Evolutionary conservation across 2,888 invertebrate genomes (phyloP).

Genomic region (Deilephila porcellus): DNA sequence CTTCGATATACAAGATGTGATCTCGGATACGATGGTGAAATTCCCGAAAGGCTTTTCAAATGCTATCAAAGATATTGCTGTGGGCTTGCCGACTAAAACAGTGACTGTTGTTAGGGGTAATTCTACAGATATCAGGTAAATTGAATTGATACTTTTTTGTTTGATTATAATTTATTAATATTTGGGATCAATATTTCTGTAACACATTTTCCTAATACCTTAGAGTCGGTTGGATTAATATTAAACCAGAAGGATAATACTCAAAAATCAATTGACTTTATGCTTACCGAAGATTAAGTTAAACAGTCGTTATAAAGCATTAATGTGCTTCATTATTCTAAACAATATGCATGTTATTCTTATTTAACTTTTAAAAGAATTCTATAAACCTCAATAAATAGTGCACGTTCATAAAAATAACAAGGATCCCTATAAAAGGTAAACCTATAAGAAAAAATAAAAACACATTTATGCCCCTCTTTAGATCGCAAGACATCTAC

Average conservation of each 20-base stretch:
- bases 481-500: slow-evolving; percentile 62
- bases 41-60: slow-evolving; percentile 67
- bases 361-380: too few species aligned
- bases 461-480: slow-evolving; percentile 32
- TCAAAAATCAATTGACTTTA: too few species aligned
- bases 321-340: too few species aligned
- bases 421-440: background rate
- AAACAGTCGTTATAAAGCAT: too few species aligned
- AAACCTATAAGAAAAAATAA: background rate
- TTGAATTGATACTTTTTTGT: slow-evolving; percentile 23
- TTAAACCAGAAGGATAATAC: too few species aligned
- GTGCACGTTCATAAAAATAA: background rate
- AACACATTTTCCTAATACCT: too few species aligned
- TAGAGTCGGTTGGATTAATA: too few species aligned
- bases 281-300: too few species aligned
- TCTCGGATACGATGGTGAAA: slow-evolving; percentile 55
- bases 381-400: too few species aligned
- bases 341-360: too few species aligned
- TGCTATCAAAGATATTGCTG: slow-evolving; percentile 76
- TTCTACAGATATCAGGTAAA: slow-evolving; percentile 71
- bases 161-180: too few species aligned
- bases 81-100: slow-evolving; percentile 66
- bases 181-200: too few species aligned
- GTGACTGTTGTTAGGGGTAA: slow-evolving; percentile 73
- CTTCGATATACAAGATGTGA: slow-evolving; percentile 65